Base-by-base conservation (phyloP, 2,797 vertebrate genomes). In the Myotis vivesi region DNA sequence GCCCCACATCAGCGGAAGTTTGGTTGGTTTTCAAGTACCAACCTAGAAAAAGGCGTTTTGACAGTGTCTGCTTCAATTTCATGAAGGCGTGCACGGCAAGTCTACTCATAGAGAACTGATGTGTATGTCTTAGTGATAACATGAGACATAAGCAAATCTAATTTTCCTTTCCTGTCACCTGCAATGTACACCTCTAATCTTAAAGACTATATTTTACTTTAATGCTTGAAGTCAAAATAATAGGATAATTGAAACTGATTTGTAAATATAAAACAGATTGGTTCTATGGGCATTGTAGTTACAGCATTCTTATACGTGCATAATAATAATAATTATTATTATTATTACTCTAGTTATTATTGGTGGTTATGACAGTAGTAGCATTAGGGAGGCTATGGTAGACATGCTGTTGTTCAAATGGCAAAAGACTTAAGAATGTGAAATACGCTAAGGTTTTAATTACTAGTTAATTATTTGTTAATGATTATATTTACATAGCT, bases 401-500 rank as follows among this genome's bases (percentile, higher is more conserved):
- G 8, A 12, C 75, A 62, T 11, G 3, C 88, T 89, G 13, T 82
- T 71, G 4, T 81, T 88, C 22, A 82, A 80, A 64, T 22, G 17
- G 7, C 53, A 51, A 25, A 71, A 53, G 44, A 62, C 55, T 85
- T 72, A 46, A 57, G 53, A 72, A 62, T 71, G 23, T 7, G 44
- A 87, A 85, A 46, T 59, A 49, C 12, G 30, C 8, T 49, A 51
- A 86, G 8, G 57, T 44, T 46, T 92, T 93, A 92, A 80, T 80
- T 91, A 64, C 36, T 92, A 84, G 38, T 71, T 94, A 79, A 71
- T 53, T 44, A 66, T 57, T 80, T 92, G 53, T 22, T 89, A 25
- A 38, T 69, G 5, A 87, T 84, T 88, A 44, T 76, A 53, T 68
- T 79, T 95, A 80, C 22, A 66, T 53, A 80, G 22, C 44, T 75